Percentiles rank a stretch among this genome's conserved stretches.
These are phyloP conservation scores for Sphenodon punctatus DNA, from an alignment of 2,797 vertebrate genomes.

Conservation along the genomic window DNA sequence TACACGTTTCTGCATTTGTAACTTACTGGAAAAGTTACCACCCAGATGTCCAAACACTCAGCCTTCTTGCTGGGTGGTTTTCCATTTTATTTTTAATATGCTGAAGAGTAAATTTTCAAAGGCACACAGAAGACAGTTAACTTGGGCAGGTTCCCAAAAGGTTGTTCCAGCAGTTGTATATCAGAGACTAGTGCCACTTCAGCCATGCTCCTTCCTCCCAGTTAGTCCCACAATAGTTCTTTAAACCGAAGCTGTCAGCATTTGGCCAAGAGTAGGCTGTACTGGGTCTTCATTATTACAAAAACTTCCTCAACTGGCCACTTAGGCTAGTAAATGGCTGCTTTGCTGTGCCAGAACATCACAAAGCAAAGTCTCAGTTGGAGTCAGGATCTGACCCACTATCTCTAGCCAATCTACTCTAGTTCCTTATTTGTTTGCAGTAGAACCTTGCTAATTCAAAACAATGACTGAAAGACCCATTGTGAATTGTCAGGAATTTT, in stretches of 20 bases:
- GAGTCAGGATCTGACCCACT: not conserved
- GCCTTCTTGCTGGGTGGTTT: too few relatives aligned
- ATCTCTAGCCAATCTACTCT: not conserved
- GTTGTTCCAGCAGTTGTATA: too few relatives aligned
- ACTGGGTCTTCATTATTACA: accelerated
- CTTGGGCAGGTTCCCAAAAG: too few relatives aligned
- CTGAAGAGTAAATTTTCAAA: too few relatives aligned
- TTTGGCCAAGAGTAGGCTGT: not conserved
- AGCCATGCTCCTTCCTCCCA: not conserved
- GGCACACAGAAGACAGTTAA: too few relatives aligned
- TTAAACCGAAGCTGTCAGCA: not conserved
- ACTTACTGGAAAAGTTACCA: not conserved
- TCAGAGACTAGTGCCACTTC: too few relatives aligned
- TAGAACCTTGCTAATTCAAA: not conserved
- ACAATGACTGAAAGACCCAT: not conserved
- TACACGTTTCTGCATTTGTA: not conserved
- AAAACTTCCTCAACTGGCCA: not conserved
- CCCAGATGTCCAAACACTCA: not conserved
- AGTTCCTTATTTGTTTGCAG: not conserved
- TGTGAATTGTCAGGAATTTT: conserved; percentile 9
- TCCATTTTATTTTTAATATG: too few relatives aligned
- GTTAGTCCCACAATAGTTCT: accelerated
- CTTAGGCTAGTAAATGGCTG: not conserved
- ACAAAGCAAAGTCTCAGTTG: not conserved
- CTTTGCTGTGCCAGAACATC: not conserved